Evolutionary conservation across 2,797 vertebrate genomes (phyloP).

Genomic region (Dendrocincla fuliginosa): DNA sequence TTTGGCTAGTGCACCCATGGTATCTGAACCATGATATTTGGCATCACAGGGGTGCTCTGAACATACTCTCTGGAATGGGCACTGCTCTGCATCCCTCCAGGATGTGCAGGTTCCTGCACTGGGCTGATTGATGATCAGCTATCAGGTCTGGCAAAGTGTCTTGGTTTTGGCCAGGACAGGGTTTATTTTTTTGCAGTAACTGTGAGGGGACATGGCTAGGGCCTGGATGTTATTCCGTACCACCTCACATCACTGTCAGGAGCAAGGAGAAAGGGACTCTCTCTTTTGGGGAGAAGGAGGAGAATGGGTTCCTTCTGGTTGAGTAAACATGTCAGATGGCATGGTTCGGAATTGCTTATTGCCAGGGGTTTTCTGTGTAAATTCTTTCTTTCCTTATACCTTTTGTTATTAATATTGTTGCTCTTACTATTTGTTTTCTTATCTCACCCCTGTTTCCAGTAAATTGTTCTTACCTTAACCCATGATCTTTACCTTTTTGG

Average conservation of each 20-base stretch:
- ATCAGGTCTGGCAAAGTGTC: background rate
- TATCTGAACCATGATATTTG: background rate
- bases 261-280: background rate
- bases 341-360: background rate
- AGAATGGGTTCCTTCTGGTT: background rate
- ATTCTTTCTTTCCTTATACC: background rate
- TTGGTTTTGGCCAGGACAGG: background rate
- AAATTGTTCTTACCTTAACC: background rate
- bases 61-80: background rate
- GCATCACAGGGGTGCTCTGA: background rate
- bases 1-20: background rate
- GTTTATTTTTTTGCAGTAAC: background rate
- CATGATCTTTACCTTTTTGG: background rate
- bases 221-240: background rate
- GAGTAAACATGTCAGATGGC: background rate
- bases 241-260: background rate
- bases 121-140: background rate
- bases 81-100: background rate
- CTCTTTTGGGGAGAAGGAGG: background rate
- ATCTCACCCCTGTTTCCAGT: background rate
- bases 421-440: background rate
- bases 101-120: accelerated
- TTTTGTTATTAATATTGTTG: background rate
- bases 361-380: background rate
- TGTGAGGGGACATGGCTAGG: background rate